phyloP scores from a whole-genome alignment of 1,140 invertebrate species.

The Tetramorium alpestre region DNA sequence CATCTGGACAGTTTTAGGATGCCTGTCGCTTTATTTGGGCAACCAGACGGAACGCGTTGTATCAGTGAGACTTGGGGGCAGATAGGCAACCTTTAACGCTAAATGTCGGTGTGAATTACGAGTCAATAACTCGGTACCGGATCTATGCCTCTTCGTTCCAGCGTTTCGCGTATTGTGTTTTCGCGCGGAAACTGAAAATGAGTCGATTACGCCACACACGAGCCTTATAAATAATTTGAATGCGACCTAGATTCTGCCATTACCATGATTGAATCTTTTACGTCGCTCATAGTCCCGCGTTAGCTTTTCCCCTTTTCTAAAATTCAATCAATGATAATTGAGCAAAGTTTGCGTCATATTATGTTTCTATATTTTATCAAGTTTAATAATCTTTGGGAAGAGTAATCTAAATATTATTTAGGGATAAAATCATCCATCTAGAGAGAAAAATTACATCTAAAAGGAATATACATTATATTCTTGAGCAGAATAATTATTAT shows the following conservation, averaged over 20 bases:
- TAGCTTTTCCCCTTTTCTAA: neutral
- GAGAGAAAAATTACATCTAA: neutral
- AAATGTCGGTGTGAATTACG: constrained; percentile 42
- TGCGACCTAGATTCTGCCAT: constrained; percentile 11
- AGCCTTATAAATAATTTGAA: constrained; percentile 22
- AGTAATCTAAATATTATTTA: neutral
- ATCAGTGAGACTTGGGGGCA: constrained; percentile 30
- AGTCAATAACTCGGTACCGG: constrained; percentile 35
- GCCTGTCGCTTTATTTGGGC: neutral
- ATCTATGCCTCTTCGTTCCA: constrained; percentile 15
- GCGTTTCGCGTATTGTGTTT: constrained; percentile 30
- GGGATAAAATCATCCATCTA: neutral
- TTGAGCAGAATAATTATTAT: neutral
- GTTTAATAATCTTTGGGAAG: neutral
- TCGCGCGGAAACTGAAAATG: constrained; percentile 39
- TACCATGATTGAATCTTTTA: constrained; percentile 34
- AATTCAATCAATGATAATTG: constrained; percentile 8
- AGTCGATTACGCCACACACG: constrained; percentile 15
- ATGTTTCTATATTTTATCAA: neutral
- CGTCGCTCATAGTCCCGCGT: neutral
- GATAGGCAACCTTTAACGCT: constrained; percentile 26
- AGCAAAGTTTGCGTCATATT: neutral
- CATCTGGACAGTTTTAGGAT: constrained; percentile 22
- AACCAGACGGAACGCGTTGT: constrained; percentile 14
- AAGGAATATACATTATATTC: neutral